Conservation (phyloP, 2,113 vertebrate genomes). For the Typhlomys cinereus region DNA sequence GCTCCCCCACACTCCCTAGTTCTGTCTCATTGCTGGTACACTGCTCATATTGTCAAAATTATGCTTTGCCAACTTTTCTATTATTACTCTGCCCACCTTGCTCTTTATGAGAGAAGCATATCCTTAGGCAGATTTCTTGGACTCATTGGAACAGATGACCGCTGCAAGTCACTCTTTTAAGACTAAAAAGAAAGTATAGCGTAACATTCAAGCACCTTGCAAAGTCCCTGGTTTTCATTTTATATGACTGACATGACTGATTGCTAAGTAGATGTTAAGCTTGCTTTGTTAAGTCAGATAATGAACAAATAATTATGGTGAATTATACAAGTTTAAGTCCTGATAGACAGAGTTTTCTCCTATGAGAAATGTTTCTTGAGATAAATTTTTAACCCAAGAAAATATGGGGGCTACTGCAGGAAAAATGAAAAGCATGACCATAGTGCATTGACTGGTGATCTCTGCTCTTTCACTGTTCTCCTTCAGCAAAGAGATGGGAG, state of each 20-base stretch:
- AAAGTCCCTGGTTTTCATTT: neutral
- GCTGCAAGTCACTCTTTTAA: neutral
- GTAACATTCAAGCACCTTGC: neutral
- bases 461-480: slow-evolving; percentile 43
- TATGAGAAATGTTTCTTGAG: neutral
- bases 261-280: neutral
- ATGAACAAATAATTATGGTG: neutral
- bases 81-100: slow-evolving; percentile 60
- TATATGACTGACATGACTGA: neutral
- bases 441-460: slow-evolving; percentile 38
- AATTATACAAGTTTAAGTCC: neutral
- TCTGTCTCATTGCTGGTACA: slow-evolving; percentile 65
- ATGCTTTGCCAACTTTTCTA: slow-evolving; percentile 45
- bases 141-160: slow-evolving; percentile 5
- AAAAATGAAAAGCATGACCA: neutral
- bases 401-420: neutral
- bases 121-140: slow-evolving; percentile 38
- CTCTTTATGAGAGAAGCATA: slow-evolving; percentile 44
- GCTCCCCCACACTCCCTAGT: slow-evolving; percentile 53
- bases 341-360: neutral
- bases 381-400: slow-evolving; percentile 50
- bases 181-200: neutral
- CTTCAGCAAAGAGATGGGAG: slow-evolving; percentile 38
- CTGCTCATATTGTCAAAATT: slow-evolving; percentile 74
- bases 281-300: neutral